These are phyloP conservation scores for Caenorhabditis sp. DNA, from an alignment of 2,888 invertebrate species.

Conservation along the genomic window DNA sequence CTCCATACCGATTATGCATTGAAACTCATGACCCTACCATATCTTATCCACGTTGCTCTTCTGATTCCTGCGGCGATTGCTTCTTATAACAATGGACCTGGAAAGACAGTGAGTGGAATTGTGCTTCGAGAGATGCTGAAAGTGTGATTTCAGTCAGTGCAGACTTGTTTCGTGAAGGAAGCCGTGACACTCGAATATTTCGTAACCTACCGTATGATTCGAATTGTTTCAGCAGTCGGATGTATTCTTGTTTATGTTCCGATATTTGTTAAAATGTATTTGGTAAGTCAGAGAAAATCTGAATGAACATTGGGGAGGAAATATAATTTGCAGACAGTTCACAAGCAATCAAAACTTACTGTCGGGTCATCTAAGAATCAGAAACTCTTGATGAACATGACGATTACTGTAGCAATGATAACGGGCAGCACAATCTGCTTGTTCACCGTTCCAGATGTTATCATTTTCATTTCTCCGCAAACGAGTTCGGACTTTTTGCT, in stretches of 20 bases:
- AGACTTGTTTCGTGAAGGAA: constrained; percentile 47
- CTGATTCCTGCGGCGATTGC: constrained; percentile 25
- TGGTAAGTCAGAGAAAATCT: constrained; percentile 37
- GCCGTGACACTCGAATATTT: constrained; percentile 29
- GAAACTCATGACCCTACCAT: constrained; percentile 35
- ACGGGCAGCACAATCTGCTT: constrained; percentile 56
- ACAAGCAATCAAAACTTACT: constrained; percentile 5
- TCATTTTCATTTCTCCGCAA: constrained; percentile 43
- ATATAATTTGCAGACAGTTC: too few species aligned
- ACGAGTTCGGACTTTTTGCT: constrained; percentile 51
- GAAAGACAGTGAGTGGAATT: constrained; percentile 4
- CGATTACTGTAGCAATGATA: constrained; percentile 49
- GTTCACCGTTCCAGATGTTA: constrained; percentile 61
- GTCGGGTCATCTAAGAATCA: background rate
- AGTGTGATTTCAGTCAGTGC: constrained; percentile 30
- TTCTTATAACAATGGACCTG: background rate
- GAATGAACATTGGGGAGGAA: too few species aligned
- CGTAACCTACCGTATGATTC: constrained; percentile 39
- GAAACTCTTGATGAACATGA: constrained; percentile 38
- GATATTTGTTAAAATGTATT: constrained; percentile 52
- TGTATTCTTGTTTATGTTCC: constrained; percentile 58
- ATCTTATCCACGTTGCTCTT: constrained; percentile 35
- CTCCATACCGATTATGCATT: constrained; percentile 38
- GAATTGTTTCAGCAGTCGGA: constrained; percentile 45
- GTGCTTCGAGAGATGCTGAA: background rate